Base-by-base conservation (phyloP, 37 sponge, comb jelly and placozoan genomes). In the Aplysina aerophoba region DNA sequence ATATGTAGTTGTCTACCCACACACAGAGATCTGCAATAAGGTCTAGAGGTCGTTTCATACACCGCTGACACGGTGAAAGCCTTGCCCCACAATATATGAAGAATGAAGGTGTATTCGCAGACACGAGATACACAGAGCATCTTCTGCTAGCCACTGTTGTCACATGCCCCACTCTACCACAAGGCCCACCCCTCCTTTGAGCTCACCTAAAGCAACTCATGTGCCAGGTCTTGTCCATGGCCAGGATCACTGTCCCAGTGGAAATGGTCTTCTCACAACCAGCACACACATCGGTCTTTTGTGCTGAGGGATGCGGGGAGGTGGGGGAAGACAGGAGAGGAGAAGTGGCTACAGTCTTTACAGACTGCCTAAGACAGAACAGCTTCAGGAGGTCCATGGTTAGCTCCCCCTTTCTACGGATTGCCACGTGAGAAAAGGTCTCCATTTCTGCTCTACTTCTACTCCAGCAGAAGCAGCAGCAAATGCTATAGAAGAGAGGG, bases 141-240 rank as follows among this genome's bases (percentile, higher is more conserved):
- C n/a, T n/a, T n/a, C n/a, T n/a, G n/a, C n/a, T n/a, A n/a, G n/a
- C n/a, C n/a, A n/a, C n/a, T n/a, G n/a, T n/a, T n/a, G n/a, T n/a
- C n/a, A n/a, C 36, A 54, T 4, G 41, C 53, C 41, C 21, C 20
- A 24, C 13, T 57, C 30, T 59, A 80, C 59, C 38, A 20, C 64
- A 34, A 55, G 56, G 36, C 0, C 22, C 27, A 55, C 82, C 22
- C 25, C 4, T n/a, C 40, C 19, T 50, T 35, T 1, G 33, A 33
- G 24, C 83, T 62, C n/a, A 92, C 93, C 86, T 89, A 87, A 93
- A 93, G 59, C 93, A 93, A 1, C 83, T 71, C 41, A 84, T 57
- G 81, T 93, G 93, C 93, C 93, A 93, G 14, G 59, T 36, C 38
- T 80, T 87, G 8, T 83, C 85, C 93, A 93, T 89, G 31, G 93